Evolutionary conservation across 2,797 vertebrate species (phyloP).

Genomic region (Myotis myotis): DNA sequence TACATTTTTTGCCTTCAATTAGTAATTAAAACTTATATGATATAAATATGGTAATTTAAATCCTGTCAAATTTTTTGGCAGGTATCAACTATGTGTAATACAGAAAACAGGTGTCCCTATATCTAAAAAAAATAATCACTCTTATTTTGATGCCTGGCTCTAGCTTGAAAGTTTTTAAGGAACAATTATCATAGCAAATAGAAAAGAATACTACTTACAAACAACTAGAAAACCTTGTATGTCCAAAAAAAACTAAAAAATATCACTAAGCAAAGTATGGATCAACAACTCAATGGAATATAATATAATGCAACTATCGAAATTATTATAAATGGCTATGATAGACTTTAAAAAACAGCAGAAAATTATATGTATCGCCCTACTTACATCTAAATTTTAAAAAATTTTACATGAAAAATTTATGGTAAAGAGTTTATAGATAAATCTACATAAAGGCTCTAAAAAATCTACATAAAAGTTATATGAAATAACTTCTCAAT

Average conservation of each 20-base stretch:
- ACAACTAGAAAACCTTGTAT: neutral
- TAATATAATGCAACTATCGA: neutral
- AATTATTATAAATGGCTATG: conserved; percentile 15
- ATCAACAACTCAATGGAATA: neutral
- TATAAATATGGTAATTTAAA: neutral
- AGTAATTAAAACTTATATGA: neutral
- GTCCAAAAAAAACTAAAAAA: neutral
- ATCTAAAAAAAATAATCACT: neutral
- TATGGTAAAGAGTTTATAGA: neutral
- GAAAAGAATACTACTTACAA: neutral
- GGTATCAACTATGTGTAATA: neutral
- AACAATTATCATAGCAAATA: neutral
- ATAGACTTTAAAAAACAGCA: neutral
- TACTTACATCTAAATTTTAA: neutral
- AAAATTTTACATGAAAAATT: neutral
- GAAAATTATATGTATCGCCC: neutral
- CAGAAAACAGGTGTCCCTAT: neutral
- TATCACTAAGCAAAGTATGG: neutral
- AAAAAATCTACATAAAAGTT: neutral
- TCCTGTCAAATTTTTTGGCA: neutral
- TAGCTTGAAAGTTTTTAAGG: neutral
- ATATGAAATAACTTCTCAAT: neutral
- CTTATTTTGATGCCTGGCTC: neutral
- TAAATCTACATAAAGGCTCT: neutral
- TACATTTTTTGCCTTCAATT: neutral